Percentiles rank a stretch among this genome's conserved stretches.
These are phyloP conservation scores for Hyla sarda DNA, from an alignment of 2,113 vertebrate species.

Conservation along the genomic window DNA sequence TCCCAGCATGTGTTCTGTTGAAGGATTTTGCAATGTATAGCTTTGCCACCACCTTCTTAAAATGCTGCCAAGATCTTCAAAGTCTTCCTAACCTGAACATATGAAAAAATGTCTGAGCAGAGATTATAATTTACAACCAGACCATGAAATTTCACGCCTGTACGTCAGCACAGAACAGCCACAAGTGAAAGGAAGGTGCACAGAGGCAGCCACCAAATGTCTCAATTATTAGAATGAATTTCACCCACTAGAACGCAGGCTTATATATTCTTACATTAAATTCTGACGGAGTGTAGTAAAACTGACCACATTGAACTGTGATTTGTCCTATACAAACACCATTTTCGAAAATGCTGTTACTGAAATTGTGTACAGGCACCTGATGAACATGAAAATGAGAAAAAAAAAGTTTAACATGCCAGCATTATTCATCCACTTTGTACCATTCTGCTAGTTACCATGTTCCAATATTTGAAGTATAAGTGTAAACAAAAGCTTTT, in stretches of 20 bases:
- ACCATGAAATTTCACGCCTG: slow-evolving; percentile 60
- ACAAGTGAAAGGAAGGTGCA: slow-evolving; percentile 28
- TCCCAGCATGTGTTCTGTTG: slow-evolving; percentile 59
- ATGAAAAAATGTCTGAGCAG: slow-evolving; percentile 62
- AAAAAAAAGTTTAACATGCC: not conserved
- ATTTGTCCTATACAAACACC: slow-evolving; percentile 20
- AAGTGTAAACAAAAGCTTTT: not conserved
- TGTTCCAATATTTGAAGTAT: not conserved
- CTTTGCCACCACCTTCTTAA: slow-evolving; percentile 57
- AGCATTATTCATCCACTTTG: not conserved
- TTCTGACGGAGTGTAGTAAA: not conserved
- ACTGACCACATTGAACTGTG: not conserved
- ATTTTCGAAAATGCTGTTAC: not conserved
- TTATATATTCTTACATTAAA: slow-evolving; percentile 8
- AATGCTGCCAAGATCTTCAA: slow-evolving; percentile 63
- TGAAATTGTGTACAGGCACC: not conserved
- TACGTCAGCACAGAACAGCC: slow-evolving; percentile 42
- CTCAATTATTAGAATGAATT: slow-evolving; percentile 29
- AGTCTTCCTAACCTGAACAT: slow-evolving; percentile 64
- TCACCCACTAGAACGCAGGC: not conserved
- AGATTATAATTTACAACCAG: slow-evolving; percentile 59
- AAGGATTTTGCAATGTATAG: slow-evolving; percentile 63
- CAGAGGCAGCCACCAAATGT: slow-evolving; percentile 18
- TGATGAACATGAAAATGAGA: not conserved
- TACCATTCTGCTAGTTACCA: not conserved